Conservation (phyloP, 1,140 invertebrate species). For the Microvelia longipes region DNA sequence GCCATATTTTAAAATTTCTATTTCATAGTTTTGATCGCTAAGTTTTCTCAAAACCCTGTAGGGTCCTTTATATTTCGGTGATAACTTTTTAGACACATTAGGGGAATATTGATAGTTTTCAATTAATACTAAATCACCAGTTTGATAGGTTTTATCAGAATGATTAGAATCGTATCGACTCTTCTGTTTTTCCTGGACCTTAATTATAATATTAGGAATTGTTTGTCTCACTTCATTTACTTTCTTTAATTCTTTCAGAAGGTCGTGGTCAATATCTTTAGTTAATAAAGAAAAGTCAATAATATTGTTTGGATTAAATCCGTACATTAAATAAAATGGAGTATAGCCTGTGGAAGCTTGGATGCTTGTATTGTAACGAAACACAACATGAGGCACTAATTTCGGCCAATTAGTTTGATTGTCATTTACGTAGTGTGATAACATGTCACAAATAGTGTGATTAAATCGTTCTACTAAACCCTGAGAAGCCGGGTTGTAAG, state of each 20-base stretch:
- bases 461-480: neutral
- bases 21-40: neutral
- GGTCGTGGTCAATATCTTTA: neutral
- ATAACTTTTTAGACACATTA: neutral
- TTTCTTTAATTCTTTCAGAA: neutral
- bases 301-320: neutral
- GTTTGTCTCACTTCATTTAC: neutral
- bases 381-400: neutral
- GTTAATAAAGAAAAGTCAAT: neutral
- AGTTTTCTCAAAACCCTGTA: neutral
- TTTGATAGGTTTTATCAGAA: neutral
- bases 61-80: neutral
- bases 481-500: neutral
- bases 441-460: neutral
- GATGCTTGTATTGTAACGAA: neutral
- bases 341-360: neutral
- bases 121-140: neutral
- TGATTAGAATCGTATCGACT: neutral
- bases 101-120: neutral
- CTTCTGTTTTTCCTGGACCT: neutral
- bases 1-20: neutral
- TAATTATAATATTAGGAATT: neutral
- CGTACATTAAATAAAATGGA: neutral
- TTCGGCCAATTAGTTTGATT: neutral
- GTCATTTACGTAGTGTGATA: neutral